These are phyloP conservation scores for Chromis chromis DNA, from an alignment of 2,797 vertebrate species.

Conservation along the genomic window DNA sequence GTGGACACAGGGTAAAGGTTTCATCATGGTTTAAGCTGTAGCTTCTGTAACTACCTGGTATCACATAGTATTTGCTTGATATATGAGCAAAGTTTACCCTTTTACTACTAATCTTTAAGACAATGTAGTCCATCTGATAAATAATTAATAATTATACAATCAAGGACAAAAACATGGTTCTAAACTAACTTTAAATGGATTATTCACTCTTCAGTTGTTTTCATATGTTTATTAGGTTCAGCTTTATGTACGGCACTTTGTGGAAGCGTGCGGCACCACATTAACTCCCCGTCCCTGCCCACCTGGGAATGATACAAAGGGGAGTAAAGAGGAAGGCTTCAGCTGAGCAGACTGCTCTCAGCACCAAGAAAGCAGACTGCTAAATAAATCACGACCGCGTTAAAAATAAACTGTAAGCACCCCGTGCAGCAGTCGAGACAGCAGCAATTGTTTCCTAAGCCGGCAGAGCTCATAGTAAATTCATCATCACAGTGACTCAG, in stretches of 20 bases:
- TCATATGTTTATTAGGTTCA: neutral
- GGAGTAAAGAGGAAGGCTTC: slow-evolving; percentile 42
- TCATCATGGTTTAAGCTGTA: too few species aligned
- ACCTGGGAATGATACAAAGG: slow-evolving; percentile 34
- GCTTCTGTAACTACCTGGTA: too few species aligned
- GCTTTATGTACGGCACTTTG: neutral
- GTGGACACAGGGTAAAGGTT: too few species aligned
- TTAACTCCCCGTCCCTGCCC: slow-evolving; percentile 24
- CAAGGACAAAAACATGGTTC: neutral
- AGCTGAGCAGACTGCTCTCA: slow-evolving; percentile 50
- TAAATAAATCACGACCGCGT: slow-evolving; percentile 77
- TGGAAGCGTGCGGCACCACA: slow-evolving; percentile 25
- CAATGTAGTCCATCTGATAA: slow-evolving; percentile 1
- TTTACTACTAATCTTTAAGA: neutral
- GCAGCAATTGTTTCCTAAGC: slow-evolving; percentile 56
- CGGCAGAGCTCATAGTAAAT: slow-evolving; percentile 54
- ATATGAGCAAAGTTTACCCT: neutral
- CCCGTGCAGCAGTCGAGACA: slow-evolving; percentile 44
- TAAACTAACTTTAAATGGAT: neutral
- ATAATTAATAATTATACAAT: too few species aligned
- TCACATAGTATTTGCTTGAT: too few species aligned
- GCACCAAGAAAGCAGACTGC: slow-evolving; percentile 55
- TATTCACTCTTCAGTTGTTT: slow-evolving; percentile 8
- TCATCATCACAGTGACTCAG: slow-evolving; percentile 53
- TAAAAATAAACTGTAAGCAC: slow-evolving; percentile 75